A percentile compares a stretch with the other conserved stretches of the same genome.
Conservation (phyloP, 64 coral and sea anemone genomes). For the Pocillopora damicornis region DNA sequence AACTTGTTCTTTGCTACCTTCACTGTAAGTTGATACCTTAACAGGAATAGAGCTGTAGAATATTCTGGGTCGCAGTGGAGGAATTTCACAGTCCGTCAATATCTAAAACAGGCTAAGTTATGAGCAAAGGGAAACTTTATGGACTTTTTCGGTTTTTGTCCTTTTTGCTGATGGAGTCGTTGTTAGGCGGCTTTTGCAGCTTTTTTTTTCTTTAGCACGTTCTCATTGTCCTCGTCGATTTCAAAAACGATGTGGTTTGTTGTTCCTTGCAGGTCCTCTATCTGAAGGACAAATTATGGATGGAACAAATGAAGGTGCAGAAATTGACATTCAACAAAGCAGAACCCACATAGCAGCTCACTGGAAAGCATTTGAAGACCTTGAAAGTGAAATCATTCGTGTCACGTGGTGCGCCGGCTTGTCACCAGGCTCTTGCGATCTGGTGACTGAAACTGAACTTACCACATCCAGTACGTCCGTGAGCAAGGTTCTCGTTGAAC, state of each 20-base stretch:
- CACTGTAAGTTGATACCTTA: too few relatives aligned
- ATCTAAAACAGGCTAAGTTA: too few relatives aligned
- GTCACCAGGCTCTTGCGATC: slow-evolving; percentile 53
- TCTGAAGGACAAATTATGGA: slow-evolving; percentile 40
- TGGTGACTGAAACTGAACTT: slow-evolving; percentile 21
- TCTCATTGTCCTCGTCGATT: not conserved
- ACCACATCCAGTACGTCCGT: slow-evolving; percentile 25
- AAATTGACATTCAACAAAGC: slow-evolving; percentile 69
- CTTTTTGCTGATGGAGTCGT: not conserved
- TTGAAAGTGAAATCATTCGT: slow-evolving; percentile 85
- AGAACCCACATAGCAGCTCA: slow-evolving; percentile 55
- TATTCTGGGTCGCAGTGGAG: too few relatives aligned
- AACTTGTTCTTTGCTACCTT: too few relatives aligned
- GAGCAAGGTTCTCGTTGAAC: slow-evolving; percentile 23
- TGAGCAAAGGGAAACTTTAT: too few relatives aligned
- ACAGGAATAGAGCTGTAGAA: too few relatives aligned
- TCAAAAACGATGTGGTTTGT: not conserved
- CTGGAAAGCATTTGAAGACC: slow-evolving; percentile 79
- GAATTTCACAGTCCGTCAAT: not conserved
- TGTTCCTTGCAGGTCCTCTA: slow-evolving; percentile 39
- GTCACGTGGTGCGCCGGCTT: slow-evolving; percentile 83
- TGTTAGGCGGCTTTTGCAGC: not conserved
- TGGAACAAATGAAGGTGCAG: slow-evolving; percentile 55
- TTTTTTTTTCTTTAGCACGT: not conserved
- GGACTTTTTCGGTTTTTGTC: too few relatives aligned